Percentiles rank a stretch among this genome's conserved stretches.
Conservation (phyloP, 2,888 invertebrate genomes). For the Aplocera efformata region DNA sequence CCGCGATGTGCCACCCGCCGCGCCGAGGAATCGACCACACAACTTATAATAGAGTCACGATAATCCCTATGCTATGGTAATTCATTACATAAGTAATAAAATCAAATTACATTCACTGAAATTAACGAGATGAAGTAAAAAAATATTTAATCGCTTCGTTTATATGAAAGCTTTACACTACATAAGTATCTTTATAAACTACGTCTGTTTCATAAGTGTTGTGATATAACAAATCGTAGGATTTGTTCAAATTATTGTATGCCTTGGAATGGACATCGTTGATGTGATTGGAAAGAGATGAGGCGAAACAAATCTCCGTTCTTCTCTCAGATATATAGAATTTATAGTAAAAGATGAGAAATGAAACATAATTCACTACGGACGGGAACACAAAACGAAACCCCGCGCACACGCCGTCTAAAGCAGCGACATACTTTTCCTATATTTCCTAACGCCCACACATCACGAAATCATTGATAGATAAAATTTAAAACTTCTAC, state of each 20-base stretch:
- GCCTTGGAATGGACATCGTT: conserved; percentile 58
- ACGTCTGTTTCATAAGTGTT: conserved; percentile 44
- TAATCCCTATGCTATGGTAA: conserved; percentile 63
- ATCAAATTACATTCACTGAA: conserved; percentile 52
- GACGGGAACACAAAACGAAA: conserved; percentile 74
- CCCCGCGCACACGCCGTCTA: conserved; percentile 52
- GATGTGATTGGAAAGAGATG: conserved; percentile 24
- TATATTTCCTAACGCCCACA: conserved; percentile 31
- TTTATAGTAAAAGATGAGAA: conserved; percentile 46
- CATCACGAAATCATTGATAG: conserved; percentile 14
- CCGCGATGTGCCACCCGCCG: conserved; percentile 37
- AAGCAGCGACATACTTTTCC: conserved; percentile 28
- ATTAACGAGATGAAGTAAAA: conserved; percentile 56
- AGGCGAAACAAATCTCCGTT: conserved; percentile 22
- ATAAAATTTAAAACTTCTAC: conserved; percentile 20
- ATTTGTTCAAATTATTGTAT: conserved; percentile 54
- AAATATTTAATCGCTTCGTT: conserved; percentile 57
- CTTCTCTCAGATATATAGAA: conserved; percentile 29
- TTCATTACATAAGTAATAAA: conserved; percentile 60
- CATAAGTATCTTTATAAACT: conserved; percentile 52
- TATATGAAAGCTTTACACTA: conserved; percentile 64
- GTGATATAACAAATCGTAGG: conserved; percentile 48
- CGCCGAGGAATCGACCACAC: conserved; percentile 46
- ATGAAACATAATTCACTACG: conserved; percentile 64
- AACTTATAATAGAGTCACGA: conserved; percentile 63